phyloP scores from a whole-genome alignment of 2,113 vertebrate genomes.

The Erythrolamprus reginae region DNA sequence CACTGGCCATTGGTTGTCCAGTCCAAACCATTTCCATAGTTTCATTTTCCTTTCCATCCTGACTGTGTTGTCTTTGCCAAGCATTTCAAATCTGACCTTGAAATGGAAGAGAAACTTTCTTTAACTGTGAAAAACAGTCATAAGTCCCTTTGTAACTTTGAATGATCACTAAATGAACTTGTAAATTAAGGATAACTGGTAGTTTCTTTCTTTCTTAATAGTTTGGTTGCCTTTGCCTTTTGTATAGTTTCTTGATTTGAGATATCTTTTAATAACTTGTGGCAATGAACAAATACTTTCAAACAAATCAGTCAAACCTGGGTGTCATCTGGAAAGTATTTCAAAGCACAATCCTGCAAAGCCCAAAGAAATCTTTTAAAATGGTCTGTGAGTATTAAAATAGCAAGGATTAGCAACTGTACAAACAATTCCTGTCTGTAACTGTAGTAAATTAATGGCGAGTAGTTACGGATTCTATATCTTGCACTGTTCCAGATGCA shows the following conservation, averaged over 20 bases:
- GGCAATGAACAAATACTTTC: background rate
- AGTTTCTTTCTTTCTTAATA: background rate
- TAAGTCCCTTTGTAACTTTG: no score
- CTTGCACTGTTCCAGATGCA: constrained; percentile 13
- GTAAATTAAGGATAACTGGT: background rate
- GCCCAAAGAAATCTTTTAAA: background rate
- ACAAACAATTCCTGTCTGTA: constrained; percentile 20
- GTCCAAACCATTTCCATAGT: background rate
- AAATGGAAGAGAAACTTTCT: background rate
- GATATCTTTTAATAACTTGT: background rate
- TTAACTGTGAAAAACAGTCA: no score
- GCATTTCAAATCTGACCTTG: background rate
- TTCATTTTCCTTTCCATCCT: background rate
- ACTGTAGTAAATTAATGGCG: constrained; percentile 25
- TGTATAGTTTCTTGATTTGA: background rate
- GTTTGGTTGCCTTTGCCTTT: background rate
- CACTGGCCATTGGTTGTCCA: background rate
- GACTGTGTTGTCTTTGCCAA: background rate
- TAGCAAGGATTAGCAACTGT: constrained; percentile 10
- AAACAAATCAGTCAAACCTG: background rate
- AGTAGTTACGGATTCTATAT: background rate
- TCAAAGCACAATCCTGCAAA: background rate
- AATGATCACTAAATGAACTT: no score
- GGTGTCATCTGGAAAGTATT: background rate
- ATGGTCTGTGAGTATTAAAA: background rate